Conservation (phyloP, 2,888 invertebrate species). For the Agapetus fuscipes region DNA sequence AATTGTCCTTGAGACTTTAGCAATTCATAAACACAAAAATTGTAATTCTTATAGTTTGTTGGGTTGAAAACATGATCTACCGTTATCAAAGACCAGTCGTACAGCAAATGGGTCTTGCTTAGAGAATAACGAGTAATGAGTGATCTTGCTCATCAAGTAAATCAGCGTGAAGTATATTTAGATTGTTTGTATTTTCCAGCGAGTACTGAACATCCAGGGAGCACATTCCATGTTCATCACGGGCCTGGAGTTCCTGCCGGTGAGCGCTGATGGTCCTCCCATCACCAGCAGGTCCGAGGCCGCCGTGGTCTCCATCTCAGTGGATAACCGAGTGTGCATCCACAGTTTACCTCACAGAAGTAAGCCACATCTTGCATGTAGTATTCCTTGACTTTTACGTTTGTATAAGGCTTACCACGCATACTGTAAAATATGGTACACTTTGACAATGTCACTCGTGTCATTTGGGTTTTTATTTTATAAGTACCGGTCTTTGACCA, state of each 20-base stretch:
- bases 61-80: too few species aligned
- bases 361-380: constrained; percentile 37
- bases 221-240: constrained; percentile 97
- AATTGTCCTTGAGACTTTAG: too few species aligned
- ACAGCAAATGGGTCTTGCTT: too few species aligned
- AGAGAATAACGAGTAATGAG: too few species aligned
- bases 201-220: constrained; percentile 68
- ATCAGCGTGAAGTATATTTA: too few species aligned
- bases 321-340: constrained; percentile 87
- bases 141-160: too few species aligned
- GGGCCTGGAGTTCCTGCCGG: constrained; percentile 85
- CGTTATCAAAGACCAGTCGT: too few species aligned
- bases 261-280: constrained; percentile 57
- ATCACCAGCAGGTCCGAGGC: constrained; percentile 70
- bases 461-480: constrained; percentile 11
- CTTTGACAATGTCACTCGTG: not conserved
- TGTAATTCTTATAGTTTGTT: too few species aligned
- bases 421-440: too few species aligned
- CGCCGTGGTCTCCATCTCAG: constrained; percentile 88
- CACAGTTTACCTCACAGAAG: constrained; percentile 76
- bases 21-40: too few species aligned
- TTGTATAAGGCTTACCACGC: not conserved
- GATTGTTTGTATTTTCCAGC: constrained; percentile 44
- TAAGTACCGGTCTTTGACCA: too few species aligned
- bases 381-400: not conserved